Base-by-base conservation (phyloP, 2,888 invertebrate species). In the Clanis bilineata region DNA sequence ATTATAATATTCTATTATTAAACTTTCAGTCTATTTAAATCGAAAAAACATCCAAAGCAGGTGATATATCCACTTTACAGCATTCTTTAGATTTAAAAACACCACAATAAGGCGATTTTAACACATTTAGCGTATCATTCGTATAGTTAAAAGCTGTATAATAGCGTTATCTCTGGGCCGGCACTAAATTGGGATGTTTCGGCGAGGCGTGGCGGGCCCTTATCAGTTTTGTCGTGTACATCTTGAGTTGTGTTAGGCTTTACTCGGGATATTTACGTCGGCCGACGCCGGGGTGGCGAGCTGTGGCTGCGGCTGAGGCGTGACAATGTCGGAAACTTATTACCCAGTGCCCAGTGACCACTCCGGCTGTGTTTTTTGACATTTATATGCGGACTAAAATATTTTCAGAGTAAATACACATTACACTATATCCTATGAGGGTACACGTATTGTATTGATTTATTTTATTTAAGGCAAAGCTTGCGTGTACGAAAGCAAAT, bases 241-340 rank as follows among this genome's bases (percentile, higher is more conserved):
- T 88, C 88, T 88, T 92, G 91, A 92, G 90, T 91, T 92, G 89
- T 89, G 90, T 91, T 91, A 86, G 90, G 90, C 91, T 91, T 91
- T 89, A 89, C 85, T 78, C 71, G 83, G 86, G 80, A 87, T 86
- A 88, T 90, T 90, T 90, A 90, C 88, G 86, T 84, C 79, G 76
- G 69, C 66, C 77, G 73, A 73, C 82, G 80, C 75, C 82, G 77
- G 85, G 85, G 86, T 84, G 83, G 79, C 73, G 67, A 60, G 54
- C 57, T 63, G 74, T 80, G 66, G 58, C 43, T 18, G 15, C 79
- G 70, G 68, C 82, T 83, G 82, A 82, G 83, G 79, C 82, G 85
- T 84, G 86, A 86, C 87, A 83, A 83, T 84, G 86, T 83, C 76
- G 73, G 72, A 76, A 83, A 88, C 77, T 85, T 88, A 88, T 86